phyloP scores from a whole-genome alignment of 35 echinoderm and acorn worm species.

The Apostichopus japonicus region DNA sequence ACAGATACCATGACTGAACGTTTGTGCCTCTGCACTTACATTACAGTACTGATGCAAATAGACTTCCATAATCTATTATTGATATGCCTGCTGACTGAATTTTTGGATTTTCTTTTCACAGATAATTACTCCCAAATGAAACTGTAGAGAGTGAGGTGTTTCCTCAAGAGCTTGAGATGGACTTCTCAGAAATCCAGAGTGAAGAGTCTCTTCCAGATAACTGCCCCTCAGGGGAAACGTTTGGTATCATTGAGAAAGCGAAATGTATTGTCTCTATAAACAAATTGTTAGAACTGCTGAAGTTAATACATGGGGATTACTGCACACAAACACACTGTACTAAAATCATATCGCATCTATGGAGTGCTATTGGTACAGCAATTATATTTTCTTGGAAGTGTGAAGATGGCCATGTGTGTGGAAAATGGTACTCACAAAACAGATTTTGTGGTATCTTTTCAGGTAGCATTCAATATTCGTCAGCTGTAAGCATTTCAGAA shows the following conservation, averaged over 20 bases:
- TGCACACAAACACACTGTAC: not conserved
- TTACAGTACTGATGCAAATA: too few relatives aligned
- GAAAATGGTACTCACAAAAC: constrained; percentile 23
- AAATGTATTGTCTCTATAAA: constrained; percentile 27
- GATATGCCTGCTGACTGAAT: too few relatives aligned
- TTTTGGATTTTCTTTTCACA: not conserved
- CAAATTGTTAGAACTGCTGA: not conserved
- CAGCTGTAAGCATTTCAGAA: constrained; percentile 29
- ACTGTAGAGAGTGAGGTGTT: constrained; percentile 36
- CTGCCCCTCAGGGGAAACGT: not conserved
- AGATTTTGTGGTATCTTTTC: constrained; percentile 46
- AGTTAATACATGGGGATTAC: not conserved
- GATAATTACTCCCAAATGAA: not conserved
- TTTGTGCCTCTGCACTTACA: too few relatives aligned
- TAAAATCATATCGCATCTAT: not conserved
- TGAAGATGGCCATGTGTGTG: constrained; percentile 41
- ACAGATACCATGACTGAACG: too few relatives aligned
- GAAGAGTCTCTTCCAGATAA: constrained; percentile 17
- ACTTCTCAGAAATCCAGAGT: not conserved
- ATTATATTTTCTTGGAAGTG: constrained; percentile 30
- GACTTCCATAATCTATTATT: too few relatives aligned
- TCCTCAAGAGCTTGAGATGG: not conserved
- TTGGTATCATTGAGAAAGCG: not conserved
- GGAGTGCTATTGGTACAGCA: constrained; percentile 41
- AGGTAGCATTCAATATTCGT: constrained; percentile 36